A percentile compares a stretch with the other conserved stretches of the same genome.
Conservation (phyloP, 2,797 vertebrate genomes). For the Salarias fasciatus region DNA sequence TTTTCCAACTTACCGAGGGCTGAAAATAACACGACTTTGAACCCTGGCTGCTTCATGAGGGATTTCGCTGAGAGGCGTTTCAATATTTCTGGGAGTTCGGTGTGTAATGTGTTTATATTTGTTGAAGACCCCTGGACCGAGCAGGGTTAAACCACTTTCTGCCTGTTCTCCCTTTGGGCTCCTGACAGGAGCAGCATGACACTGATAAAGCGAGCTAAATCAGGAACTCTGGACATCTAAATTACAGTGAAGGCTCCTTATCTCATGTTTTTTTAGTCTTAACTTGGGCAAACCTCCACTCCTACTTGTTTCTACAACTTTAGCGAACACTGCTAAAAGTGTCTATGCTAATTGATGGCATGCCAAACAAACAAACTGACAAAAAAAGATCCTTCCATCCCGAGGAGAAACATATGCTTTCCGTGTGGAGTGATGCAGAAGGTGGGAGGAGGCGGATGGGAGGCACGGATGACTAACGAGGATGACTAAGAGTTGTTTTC, state of each 20-base stretch:
- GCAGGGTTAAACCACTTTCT: conserved; percentile 31
- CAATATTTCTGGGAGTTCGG: background rate
- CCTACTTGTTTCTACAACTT: conserved; percentile 21
- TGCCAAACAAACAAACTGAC: conserved; percentile 2
- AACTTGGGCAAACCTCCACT: conserved; percentile 5
- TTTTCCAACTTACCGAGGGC: no score
- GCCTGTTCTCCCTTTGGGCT: conserved; percentile 18
- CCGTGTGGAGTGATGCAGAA: conserved; percentile 46
- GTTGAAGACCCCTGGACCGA: conserved; percentile 8
- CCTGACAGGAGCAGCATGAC: conserved; percentile 27
- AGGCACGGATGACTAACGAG: conserved; percentile 64
- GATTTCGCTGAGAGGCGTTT: conserved; percentile 2
- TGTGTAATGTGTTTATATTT: conserved; percentile 39
- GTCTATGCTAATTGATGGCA: conserved; percentile 37
- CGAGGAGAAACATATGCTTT: conserved; percentile 55
- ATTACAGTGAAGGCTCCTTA: conserved; percentile 17
- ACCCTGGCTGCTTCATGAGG: background rate
- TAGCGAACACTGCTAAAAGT: conserved; percentile 29
- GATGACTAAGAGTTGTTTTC: conserved; percentile 63
- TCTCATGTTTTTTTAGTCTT: conserved; percentile 3
- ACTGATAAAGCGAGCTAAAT: conserved; percentile 33
- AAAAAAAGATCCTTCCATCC: conserved; percentile 37
- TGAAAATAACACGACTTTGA: conserved; percentile 24
- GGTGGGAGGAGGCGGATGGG: conserved; percentile 47
- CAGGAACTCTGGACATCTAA: conserved; percentile 26